Evolutionary conservation across 2,797 vertebrate species (phyloP).

Genomic region (Falco biarmicus): DNA sequence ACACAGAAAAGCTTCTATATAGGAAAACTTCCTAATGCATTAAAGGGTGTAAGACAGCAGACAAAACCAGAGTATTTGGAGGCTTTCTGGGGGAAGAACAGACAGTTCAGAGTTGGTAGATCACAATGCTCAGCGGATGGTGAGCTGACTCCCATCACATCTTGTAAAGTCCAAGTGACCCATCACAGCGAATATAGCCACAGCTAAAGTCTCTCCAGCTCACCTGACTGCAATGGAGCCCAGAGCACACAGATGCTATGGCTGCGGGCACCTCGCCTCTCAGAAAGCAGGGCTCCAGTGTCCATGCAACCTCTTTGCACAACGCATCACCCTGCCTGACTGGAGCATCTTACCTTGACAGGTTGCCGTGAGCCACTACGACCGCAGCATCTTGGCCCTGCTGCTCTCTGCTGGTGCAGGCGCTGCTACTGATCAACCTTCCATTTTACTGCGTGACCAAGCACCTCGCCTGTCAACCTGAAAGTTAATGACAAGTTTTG

Average conservation of each 20-base stretch:
- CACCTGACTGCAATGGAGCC: accelerated
- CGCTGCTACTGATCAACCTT: neutral
- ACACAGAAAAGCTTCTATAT: neutral
- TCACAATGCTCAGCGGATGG: neutral
- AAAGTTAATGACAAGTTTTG: neutral
- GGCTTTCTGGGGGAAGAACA: neutral
- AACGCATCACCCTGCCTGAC: neutral
- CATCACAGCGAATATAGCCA: neutral
- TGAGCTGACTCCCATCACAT: accelerated
- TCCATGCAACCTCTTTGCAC: neutral
- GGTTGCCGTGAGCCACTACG: accelerated
- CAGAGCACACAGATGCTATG: neutral
- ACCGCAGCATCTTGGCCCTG: neutral
- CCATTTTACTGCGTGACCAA: neutral
- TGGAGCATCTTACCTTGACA: neutral
- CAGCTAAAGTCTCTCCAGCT: neutral
- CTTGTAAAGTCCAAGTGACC: neutral
- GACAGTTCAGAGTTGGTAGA: neutral
- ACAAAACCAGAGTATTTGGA: neutral
- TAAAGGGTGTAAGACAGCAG: neutral
- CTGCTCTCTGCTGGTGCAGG: neutral
- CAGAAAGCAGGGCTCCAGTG: neutral
- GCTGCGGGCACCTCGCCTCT: neutral
- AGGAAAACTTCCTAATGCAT: neutral
- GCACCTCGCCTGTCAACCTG: neutral